These are phyloP conservation scores for Rutpela maculata DNA, from an alignment of 2,888 invertebrate species.

Conservation along the genomic window DNA sequence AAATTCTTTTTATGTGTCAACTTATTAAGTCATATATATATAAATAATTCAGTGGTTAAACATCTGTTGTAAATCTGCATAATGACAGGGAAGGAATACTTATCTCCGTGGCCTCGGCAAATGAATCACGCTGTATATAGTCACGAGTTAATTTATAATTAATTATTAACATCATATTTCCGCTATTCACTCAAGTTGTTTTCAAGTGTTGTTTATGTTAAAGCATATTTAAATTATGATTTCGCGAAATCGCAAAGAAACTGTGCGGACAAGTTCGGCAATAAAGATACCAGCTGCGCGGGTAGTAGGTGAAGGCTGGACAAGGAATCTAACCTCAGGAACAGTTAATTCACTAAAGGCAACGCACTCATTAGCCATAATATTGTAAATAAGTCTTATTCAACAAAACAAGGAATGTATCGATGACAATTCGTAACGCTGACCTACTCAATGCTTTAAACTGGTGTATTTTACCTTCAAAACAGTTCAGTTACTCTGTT, in stretches of 20 bases:
- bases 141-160: too few relatives aligned
- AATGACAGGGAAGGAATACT: too few relatives aligned
- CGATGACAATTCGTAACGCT: constrained; percentile 45
- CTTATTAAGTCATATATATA: too few relatives aligned
- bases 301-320: constrained; percentile 20
- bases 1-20: too few relatives aligned
- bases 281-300: constrained; percentile 13
- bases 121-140: too few relatives aligned
- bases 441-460: constrained; percentile 45
- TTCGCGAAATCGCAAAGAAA: neutral
- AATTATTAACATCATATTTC: too few relatives aligned
- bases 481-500: constrained; percentile 35
- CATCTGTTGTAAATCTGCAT: too few relatives aligned
- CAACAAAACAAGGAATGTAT: constrained; percentile 42
- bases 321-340: constrained; percentile 30
- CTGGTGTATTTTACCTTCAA: constrained; percentile 38
- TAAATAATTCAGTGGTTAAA: too few relatives aligned
- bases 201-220: too few relatives aligned
- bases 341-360: constrained; percentile 20
- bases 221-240: neutral
- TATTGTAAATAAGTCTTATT: constrained; percentile 45
- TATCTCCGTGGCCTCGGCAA: too few relatives aligned
- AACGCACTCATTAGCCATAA: constrained; percentile 45
- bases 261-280: neutral
- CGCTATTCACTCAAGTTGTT: too few relatives aligned